phyloP scores from a whole-genome alignment of 1,140 invertebrate genomes.

The Rhagoletis pomonella region DNA sequence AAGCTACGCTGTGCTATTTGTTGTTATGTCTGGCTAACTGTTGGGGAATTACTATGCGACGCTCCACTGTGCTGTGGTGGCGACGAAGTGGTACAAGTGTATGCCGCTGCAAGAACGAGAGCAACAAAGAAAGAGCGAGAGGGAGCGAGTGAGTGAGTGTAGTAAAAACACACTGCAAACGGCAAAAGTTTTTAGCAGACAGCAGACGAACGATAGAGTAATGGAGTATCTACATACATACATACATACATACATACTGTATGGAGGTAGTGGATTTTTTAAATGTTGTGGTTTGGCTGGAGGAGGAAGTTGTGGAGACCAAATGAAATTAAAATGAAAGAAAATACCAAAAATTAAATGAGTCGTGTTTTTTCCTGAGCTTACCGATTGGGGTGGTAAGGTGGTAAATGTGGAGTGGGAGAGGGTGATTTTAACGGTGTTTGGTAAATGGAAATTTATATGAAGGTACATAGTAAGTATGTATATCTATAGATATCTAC shows the following conservation, averaged over 20 bases:
- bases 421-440: background rate
- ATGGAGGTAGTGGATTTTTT: background rate
- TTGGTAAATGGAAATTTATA: background rate
- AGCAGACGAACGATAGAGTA: slow-evolving; percentile 11
- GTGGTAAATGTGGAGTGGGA: background rate
- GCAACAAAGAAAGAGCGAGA: background rate
- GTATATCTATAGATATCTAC: background rate
- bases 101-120: slow-evolving; percentile 2
- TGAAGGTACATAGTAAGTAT: background rate
- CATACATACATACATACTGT: no score
- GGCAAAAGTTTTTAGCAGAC: slow-evolving; percentile 16
- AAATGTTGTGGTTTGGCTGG: background rate
- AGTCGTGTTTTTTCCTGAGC: background rate
- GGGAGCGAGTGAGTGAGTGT: background rate
- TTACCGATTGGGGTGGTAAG: background rate
- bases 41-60: background rate
- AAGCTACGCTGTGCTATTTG: background rate
- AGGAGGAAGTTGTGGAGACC: background rate
- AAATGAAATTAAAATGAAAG: slow-evolving; percentile 31
- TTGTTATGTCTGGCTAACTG: slow-evolving; percentile 24
- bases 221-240: no score
- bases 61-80: background rate
- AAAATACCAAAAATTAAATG: slow-evolving; percentile 34
- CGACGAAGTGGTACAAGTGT: background rate
- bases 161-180: background rate